Base-by-base conservation (phyloP, 2,888 invertebrate genomes). In the Cosmia pyralina region DNA sequence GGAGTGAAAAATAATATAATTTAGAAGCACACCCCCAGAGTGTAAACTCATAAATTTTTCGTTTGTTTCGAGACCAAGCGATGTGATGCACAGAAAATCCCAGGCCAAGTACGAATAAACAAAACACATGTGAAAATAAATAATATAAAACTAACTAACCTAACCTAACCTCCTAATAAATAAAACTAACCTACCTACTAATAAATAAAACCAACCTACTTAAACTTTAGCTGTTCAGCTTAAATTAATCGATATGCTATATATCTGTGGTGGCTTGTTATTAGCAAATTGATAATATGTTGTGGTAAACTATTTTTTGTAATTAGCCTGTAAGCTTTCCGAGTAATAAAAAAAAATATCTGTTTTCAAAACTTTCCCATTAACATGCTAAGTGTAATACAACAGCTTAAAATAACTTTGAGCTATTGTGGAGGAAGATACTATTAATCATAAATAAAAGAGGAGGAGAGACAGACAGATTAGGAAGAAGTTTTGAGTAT, bases 1-100 rank as follows among this genome's bases (percentile, higher is more conserved):
- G 41, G 22, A 68, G 62, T n/a, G 34, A 28, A 70, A n/a, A 77
- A 41, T 41, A 28, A 28, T 63, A 41, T 41, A 68, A 75, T 70
- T 76, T 53, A 41, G 11, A 13, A 64, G 5, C 4, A 55, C 4
- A 13, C 10, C 60, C 53, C 75, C 44, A 34, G 67, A 60, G 60
- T 19, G 4, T 17, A 6, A 11, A 41, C 11, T 46, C 38, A 17
- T 48, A 57, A 13, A 7, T 15, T 57, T 50, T 50, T 50, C n/a
- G 10, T 48, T 52, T 1, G 1, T n/a, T n/a, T n/a, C 10, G 0
- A 44, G 17, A 22, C 0, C 0, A 50, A 41, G 28, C 17, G n/a
- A 4, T 28, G 13, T 22, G 6, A 34, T 53, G 3, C 19, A 22
- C 38, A 38, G 11, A 48, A 38, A 7, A 19, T 41, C 7, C 38